phyloP scores from a whole-genome alignment of 2,888 invertebrate species.

The Melipona beecheii region DNA sequence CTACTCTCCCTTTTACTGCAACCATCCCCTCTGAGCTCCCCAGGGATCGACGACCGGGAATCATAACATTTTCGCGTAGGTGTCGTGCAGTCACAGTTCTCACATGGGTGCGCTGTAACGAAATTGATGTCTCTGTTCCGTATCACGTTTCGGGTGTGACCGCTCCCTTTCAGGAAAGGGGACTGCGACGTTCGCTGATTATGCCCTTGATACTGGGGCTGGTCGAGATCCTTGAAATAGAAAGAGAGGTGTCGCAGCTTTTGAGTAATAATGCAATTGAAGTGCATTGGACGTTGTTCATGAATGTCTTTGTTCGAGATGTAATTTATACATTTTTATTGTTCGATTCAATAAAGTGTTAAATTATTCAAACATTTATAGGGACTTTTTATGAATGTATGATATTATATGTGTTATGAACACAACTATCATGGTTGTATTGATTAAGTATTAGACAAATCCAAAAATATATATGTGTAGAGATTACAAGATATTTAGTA shows the following conservation, averaged over 20 bases:
- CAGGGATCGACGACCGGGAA: conserved; percentile 61
- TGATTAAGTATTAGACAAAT: too few relatives aligned
- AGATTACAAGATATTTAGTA: too few relatives aligned
- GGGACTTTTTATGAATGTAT: too few relatives aligned
- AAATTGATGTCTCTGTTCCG: conserved; percentile 79
- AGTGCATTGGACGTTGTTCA: background rate
- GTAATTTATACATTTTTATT: background rate
- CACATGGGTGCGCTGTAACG: conserved; percentile 72
- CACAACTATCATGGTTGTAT: too few relatives aligned
- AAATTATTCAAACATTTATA: too few relatives aligned
- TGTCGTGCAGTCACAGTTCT: conserved; percentile 75
- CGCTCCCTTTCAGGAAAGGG: conserved; percentile 32
- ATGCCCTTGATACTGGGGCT: conserved; percentile 39
- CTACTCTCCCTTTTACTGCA: conserved; percentile 6
- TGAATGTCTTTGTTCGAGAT: background rate
- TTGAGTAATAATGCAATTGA: conserved; percentile 30
- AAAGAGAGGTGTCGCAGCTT: background rate
- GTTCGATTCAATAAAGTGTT: background rate
- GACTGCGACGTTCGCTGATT: conserved; percentile 53
- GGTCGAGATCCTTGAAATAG: background rate
- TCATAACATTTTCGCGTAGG: conserved; percentile 73
- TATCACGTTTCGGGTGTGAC: conserved; percentile 68
- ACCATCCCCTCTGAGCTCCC: conserved; percentile 41
- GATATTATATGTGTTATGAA: too few relatives aligned
- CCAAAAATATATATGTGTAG: too few relatives aligned